A percentile compares a stretch with the other conserved stretches of the same genome.
These are phyloP conservation scores for Mythimna impura DNA, from an alignment of 2,888 invertebrate genomes.

Conservation along the genomic window DNA sequence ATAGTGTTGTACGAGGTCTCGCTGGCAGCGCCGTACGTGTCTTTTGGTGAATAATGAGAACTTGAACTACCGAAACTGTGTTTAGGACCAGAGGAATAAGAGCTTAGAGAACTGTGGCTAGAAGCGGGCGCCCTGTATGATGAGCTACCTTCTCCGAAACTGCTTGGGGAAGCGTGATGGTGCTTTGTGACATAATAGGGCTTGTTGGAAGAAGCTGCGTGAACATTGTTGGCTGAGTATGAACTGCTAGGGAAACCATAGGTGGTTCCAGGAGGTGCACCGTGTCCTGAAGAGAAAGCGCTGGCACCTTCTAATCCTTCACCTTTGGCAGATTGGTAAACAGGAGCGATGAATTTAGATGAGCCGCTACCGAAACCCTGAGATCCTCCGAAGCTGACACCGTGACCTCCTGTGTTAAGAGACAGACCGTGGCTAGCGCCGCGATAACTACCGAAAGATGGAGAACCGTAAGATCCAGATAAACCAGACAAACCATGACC, in stretches of 20 bases:
- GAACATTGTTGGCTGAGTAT: conserved; percentile 73
- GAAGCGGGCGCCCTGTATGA: conserved; percentile 79
- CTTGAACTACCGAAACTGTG: conserved; percentile 78
- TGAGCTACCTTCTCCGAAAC: conserved; percentile 79
- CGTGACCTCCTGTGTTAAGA: conserved; percentile 51
- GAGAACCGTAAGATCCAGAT: conserved; percentile 76
- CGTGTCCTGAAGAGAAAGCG: conserved; percentile 80
- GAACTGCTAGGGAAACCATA: conserved; percentile 80
- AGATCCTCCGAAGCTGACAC: conserved; percentile 76
- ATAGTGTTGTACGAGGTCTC: conserved; percentile 87
- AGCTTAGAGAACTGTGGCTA: conserved; percentile 77
- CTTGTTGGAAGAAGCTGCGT: conserved; percentile 79
- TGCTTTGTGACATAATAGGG: conserved; percentile 82
- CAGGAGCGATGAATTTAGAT: conserved; percentile 77
- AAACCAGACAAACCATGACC: conserved; percentile 76
- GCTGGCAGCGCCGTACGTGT: conserved; percentile 83
- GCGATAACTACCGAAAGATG: conserved; percentile 75
- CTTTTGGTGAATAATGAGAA: conserved; percentile 80
- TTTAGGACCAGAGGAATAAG: conserved; percentile 81
- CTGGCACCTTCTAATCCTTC: conserved; percentile 79
- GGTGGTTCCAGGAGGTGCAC: conserved; percentile 78
- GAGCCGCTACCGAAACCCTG: conserved; percentile 77
- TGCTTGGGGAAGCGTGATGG: conserved; percentile 68
- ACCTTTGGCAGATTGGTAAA: conserved; percentile 78
- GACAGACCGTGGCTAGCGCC: conserved; percentile 70